Evolutionary conservation across 2,888 invertebrate species (phyloP).

Genomic region (Coelinius sp.): DNA sequence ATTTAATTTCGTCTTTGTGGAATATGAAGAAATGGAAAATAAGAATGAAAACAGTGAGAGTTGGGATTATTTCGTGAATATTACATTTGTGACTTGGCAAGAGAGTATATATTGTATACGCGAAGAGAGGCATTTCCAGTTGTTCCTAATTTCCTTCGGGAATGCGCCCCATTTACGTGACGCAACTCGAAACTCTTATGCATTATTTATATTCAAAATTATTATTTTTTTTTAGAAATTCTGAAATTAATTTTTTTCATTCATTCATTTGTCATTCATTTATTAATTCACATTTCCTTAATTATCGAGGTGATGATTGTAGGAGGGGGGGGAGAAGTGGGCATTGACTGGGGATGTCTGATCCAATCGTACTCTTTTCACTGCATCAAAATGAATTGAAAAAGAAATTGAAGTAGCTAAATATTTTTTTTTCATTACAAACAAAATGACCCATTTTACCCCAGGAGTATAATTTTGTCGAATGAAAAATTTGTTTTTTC

Average conservation of each 20-base stretch:
- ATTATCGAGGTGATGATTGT: slow-evolving; percentile 15
- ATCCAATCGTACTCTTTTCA: slow-evolving; percentile 18
- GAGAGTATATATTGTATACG: slow-evolving; percentile 48
- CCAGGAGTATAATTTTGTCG: no score
- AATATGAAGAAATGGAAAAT: slow-evolving; percentile 17
- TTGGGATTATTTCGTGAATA: slow-evolving; percentile 69
- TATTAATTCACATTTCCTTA: no score
- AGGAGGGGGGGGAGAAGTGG: slow-evolving; percentile 20
- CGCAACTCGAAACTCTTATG: slow-evolving; percentile 60
- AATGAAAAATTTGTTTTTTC: no score
- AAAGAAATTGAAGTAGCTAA: no score
- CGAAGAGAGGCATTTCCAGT: slow-evolving; percentile 52
- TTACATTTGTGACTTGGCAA: slow-evolving; percentile 69
- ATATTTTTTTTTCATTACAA: no score
- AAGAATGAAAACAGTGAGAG: slow-evolving; percentile 36
- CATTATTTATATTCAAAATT: slow-evolving; percentile 57
- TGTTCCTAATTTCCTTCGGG: slow-evolving; percentile 71
- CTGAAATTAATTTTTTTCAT: neutral
- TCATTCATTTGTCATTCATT: neutral
- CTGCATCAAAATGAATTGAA: no score
- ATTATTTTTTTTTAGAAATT: slow-evolving; percentile 18
- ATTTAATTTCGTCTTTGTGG: no score
- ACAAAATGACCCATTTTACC: no score
- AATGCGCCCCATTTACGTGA: slow-evolving; percentile 60
- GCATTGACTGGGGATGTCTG: no score